These are phyloP conservation scores for Rhinatrema bivittatum DNA, from an alignment of 2,797 vertebrate species.

Conservation along the genomic window DNA sequence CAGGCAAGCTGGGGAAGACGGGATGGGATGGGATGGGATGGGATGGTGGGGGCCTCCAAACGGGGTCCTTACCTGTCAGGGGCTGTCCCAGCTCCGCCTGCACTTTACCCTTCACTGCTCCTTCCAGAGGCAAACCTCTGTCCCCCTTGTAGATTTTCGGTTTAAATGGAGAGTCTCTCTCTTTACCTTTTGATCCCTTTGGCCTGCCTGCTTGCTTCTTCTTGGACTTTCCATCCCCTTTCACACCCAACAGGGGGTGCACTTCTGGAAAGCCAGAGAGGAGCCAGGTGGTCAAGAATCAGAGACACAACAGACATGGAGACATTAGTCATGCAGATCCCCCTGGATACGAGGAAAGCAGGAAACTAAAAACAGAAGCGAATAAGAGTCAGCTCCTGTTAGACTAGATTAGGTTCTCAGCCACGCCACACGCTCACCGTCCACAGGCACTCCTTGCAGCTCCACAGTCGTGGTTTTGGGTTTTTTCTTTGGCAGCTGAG, in stretches of 20 bases:
- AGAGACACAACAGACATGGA: not conserved
- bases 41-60: constrained; percentile 23
- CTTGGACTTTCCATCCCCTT: constrained; percentile 97
- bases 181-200: constrained; percentile 99
- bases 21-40: constrained; percentile 34
- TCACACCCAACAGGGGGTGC: constrained; percentile 94
- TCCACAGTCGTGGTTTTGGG: constrained; percentile 94
- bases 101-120: constrained; percentile 87
- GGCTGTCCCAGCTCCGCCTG: constrained; percentile 83
- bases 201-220: constrained; percentile 97
- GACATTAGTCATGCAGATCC: too few species aligned
- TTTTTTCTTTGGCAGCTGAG: constrained; percentile 87
- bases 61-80: constrained; percentile 80
- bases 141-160: constrained; percentile 94
- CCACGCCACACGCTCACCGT: constrained; percentile 66
- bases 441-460: constrained; percentile 91
- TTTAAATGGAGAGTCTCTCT: constrained; percentile 98
- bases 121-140: constrained; percentile 84
- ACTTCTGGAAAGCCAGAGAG: constrained; percentile 68
- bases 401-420: too few species aligned
- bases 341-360: too few species aligned
- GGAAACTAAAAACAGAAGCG: too few species aligned
- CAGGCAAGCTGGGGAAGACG: constrained; percentile 27
- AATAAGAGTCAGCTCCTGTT: too few species aligned
- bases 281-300: not conserved